These are phyloP conservation scores for Pionites leucogaster DNA, from an alignment of 2,113 vertebrate genomes.

Conservation along the genomic window DNA sequence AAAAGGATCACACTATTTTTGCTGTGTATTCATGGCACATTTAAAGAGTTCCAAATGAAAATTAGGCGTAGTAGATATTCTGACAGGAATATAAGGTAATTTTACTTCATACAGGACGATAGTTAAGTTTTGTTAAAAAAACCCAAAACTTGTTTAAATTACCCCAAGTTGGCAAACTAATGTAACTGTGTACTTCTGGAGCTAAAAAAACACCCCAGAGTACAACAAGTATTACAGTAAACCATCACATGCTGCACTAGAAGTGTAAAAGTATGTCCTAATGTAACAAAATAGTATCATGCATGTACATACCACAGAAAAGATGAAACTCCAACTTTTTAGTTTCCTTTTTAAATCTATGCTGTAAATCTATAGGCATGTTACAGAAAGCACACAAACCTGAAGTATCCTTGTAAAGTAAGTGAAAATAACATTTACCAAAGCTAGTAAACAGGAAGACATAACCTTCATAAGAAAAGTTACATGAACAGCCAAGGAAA, in stretches of 20 bases:
- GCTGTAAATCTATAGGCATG: background rate
- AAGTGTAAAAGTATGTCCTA: background rate
- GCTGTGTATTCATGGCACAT: accelerated
- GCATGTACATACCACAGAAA: background rate
- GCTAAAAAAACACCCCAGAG: background rate
- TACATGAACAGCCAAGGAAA: background rate
- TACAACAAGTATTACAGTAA: background rate
- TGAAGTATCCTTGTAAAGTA: background rate
- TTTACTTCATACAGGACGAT: background rate
- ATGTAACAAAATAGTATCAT: background rate
- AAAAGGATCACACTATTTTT: background rate
- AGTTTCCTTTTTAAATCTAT: background rate
- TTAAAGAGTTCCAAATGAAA: background rate
- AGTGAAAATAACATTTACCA: background rate
- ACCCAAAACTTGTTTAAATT: background rate
- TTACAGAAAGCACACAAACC: background rate
- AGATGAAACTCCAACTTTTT: background rate
- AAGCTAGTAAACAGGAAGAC: background rate
- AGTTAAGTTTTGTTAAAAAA: background rate
- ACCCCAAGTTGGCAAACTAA: background rate
- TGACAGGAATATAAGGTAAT: background rate
- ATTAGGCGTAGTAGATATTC: background rate
- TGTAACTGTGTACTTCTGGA: background rate
- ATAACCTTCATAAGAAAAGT: background rate
- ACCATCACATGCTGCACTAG: background rate